Percentiles rank a stretch among this genome's conserved stretches.
These are phyloP conservation scores for Charadrius vociferus DNA, from an alignment of 2,113 vertebrate species.

Conservation along the genomic window DNA sequence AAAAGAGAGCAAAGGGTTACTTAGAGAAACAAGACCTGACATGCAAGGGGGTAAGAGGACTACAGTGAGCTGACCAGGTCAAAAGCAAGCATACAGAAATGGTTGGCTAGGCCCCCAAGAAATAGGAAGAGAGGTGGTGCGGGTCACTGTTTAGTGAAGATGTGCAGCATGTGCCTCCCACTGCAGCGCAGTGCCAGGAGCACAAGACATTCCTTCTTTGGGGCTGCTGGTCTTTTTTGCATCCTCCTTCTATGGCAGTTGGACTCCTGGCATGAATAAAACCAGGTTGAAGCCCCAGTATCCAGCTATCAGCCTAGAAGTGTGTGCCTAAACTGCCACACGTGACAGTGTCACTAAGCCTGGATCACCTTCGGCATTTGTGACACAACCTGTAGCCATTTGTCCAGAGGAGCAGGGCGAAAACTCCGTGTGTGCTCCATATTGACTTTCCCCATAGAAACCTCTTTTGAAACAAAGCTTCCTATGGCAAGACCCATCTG, in stretches of 20 bases:
- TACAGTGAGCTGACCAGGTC: background rate
- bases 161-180: background rate
- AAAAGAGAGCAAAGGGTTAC: background rate
- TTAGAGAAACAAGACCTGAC: background rate
- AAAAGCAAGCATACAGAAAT: background rate
- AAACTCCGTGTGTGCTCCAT: fast-evolving
- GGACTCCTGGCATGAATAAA: background rate
- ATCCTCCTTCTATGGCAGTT: background rate
- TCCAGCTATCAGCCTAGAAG: background rate
- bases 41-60: background rate
- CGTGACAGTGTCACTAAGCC: background rate
- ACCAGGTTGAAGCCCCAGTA: background rate
- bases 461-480: background rate
- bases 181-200: background rate
- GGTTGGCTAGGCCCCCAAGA: background rate
- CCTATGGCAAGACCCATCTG: background rate
- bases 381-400: background rate
- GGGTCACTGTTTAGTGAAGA: background rate
- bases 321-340: fast-evolving
- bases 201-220: background rate
- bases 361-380: fast-evolving
- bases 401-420: background rate
- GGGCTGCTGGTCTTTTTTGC: background rate
- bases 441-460: slow-evolving; percentile 44
- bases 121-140: no score